A percentile compares a stretch with the other conserved stretches of the same genome.
These are phyloP conservation scores for Cygnus olor DNA, from an alignment of 2,797 vertebrate genomes.

Conservation along the genomic window DNA sequence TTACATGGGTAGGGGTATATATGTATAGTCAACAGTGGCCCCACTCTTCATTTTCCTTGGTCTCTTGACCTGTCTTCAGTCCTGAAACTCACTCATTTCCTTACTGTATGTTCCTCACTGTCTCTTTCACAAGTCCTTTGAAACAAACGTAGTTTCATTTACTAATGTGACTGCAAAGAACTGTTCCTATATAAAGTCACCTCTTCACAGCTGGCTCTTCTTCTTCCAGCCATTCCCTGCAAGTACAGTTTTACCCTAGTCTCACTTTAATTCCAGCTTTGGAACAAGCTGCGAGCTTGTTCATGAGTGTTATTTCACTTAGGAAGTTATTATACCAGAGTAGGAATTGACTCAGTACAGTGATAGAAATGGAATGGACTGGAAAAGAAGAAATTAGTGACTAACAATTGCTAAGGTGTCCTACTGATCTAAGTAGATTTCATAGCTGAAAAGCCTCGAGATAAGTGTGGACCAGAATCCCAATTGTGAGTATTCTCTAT, in stretches of 20 bases:
- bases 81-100: neutral
- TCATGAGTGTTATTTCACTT: constrained; percentile 10
- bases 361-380: constrained; percentile 15
- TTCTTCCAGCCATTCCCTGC: neutral
- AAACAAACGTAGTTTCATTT: neutral
- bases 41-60: neutral
- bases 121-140: neutral
- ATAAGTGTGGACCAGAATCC: neutral
- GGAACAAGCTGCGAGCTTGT: constrained; percentile 8
- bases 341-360: neutral
- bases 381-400: constrained; percentile 28
- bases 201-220: neutral
- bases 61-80: neutral
- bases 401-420: neutral
- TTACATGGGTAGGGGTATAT: neutral
- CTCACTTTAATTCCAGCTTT: neutral
- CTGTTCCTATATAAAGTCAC: neutral
- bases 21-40: neutral
- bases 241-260: neutral
- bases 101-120: neutral
- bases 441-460: neutral
- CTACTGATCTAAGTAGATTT: constrained; percentile 18
- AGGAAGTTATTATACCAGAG: neutral
- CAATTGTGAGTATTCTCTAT: neutral
- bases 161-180: neutral